Base-by-base conservation (phyloP, 2,888 invertebrate species). In the Euphydryas editha region DNA sequence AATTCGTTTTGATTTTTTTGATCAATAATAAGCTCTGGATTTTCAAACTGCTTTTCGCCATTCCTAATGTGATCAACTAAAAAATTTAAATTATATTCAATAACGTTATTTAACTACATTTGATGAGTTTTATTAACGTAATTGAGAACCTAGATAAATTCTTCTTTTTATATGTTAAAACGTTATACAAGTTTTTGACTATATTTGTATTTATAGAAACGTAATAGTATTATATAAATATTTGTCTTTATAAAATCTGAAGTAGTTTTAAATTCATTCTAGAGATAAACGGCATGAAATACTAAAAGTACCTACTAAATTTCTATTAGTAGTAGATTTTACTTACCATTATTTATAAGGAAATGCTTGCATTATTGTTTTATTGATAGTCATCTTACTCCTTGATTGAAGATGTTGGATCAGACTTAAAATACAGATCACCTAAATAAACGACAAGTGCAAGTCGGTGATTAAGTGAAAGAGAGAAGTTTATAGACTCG, bases 1-100 rank as follows among this genome's bases (percentile, higher is more conserved):
- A 81, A 69, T 71, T 81, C 83, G 18, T 85, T 82, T 62, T 85
- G 82, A 36, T 46, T 63, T 8, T 36, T 18, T 18, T 57, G 57
- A 30, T 66, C 44, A 62, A 39, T 39, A 21, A 46, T 37, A 59
- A 21, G 30, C 13, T 58, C 24, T 21, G 54, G 20, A 21, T 44
- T 51, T 46, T 62, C 46, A 46, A 59, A 36, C 13, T 60, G 30
- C n/a, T 49, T 44, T 1, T n/a, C 17, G 46, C 17, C 47, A 37
- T 37, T 51, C 7, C 24, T 59, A 36, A 59, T 36, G 20, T 59
- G 61, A 56, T 44, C 42, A 11, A 57, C 70, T 70, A 57, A 56
- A 67, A 67, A 30, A 20, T 44, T 15, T 18, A 18, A 10, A 10
- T 2, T 18, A 18, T 10, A 7, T 46, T 2, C 17, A 18, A 17